A percentile compares a stretch with the other conserved stretches of the same genome.
Conservation (phyloP, 2,113 vertebrate species). For the Oreocharis arfaki region DNA sequence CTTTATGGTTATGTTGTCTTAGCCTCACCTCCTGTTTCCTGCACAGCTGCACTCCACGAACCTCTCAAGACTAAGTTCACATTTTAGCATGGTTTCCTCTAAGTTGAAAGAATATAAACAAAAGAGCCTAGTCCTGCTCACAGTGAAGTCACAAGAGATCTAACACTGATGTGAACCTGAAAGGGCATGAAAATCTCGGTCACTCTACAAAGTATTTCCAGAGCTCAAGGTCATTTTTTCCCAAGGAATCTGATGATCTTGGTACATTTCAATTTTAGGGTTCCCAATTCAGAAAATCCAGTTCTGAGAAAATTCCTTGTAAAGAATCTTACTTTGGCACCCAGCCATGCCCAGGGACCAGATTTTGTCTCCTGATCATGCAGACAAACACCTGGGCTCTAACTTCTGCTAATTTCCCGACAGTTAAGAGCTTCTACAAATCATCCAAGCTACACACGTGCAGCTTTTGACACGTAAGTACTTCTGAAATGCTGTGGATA, state of each 20-base stretch:
- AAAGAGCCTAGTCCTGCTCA: neutral
- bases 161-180: neutral
- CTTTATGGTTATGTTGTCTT: neutral
- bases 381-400: neutral
- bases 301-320: neutral
- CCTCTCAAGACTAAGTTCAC: neutral
- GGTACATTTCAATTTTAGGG: neutral
- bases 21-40: neutral
- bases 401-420: neutral
- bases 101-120: neutral
- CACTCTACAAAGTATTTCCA: neutral
- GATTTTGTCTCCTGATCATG: neutral
- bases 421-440: neutral
- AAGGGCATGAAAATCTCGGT: rapidly evolving
- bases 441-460: neutral
- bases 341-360: neutral
- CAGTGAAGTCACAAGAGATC: neutral
- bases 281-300: neutral
- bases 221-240: neutral
- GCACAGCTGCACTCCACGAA: neutral
- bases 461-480: neutral
- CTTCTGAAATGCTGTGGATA: neutral
- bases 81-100: neutral
- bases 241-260: neutral
- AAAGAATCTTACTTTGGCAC: neutral